Percentiles rank a stretch among this genome's conserved stretches.
Evolutionary conservation across 2,888 invertebrate species (phyloP).

Genomic region (Dryomyza anilis): DNA sequence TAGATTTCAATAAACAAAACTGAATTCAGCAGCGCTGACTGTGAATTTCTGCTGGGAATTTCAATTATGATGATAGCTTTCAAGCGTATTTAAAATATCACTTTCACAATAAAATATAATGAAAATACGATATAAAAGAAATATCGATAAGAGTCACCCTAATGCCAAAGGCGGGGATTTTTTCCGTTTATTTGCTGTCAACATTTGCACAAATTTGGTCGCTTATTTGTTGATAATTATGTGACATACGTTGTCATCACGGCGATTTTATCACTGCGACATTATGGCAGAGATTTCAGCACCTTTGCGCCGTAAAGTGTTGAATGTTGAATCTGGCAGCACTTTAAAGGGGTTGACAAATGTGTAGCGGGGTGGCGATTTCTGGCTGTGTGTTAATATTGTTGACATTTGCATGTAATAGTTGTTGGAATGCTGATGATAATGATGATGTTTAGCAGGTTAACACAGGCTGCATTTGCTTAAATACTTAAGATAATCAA

Average conservation of each 20-base stretch:
- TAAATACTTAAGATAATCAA: neutral
- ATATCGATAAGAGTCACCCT: neutral
- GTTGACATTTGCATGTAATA: neutral
- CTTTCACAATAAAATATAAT: too few relatives aligned
- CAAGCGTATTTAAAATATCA: too few relatives aligned
- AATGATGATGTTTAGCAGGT: neutral
- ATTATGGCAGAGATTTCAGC: neutral
- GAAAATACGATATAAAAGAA: too few relatives aligned
- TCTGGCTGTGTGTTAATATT: neutral
- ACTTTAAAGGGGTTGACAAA: too few relatives aligned
- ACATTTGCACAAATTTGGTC: constrained; percentile 10
- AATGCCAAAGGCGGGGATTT: neutral
- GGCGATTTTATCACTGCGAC: neutral
- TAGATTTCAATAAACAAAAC: too few relatives aligned
- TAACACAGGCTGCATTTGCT: neutral
- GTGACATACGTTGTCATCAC: constrained; percentile 13
- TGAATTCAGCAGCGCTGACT: too few relatives aligned
- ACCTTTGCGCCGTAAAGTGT: neutral
- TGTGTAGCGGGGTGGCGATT: neutral
- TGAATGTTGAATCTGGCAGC: too few relatives aligned
- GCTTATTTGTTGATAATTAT: constrained; percentile 36
- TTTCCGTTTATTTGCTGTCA: constrained; percentile 8
- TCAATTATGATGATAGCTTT: too few relatives aligned
- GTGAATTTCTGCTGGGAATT: too few relatives aligned
- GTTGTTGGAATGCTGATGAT: neutral